Evolutionary conservation across 1,140 invertebrate species (phyloP), one percentile per base, ranked within the genome.

Genomic region (Choristoneura fumiferana): DNA sequence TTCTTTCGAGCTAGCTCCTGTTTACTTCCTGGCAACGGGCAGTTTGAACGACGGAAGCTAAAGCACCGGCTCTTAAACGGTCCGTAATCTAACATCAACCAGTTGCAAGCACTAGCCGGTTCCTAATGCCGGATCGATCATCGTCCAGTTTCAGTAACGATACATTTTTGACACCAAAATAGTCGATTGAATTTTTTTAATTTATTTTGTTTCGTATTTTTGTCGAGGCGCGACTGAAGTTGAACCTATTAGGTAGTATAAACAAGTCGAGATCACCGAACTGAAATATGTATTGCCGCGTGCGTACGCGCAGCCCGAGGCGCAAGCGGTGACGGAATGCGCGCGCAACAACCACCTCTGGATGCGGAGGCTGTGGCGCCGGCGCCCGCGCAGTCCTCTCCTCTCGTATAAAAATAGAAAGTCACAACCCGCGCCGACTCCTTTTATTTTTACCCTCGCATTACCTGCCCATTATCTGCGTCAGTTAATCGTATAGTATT

Each of bases 371-470:
- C 84, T 82, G 82, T 72, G 73, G 77, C 84, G 82, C 81, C 76
- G 77, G 74, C 71, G 75, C 74, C 74, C 59, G 78, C 80, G 71
- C 71, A 78, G 73, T 76, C 79, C 81, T 84, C 76, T 75, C 76
- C 80, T 62, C 80, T 77, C 73, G 73, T 81, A 81, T 85, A 86
- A 88, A 88, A 88, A 88, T 88, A 88, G 85, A 88, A 88, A 88
- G 85, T 79, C 65, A 68, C 67, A 84, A 84, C 81, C 80, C 71
- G 78, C 75, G 80, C 73, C 54, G 65, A 65, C 70, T 78, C 81
- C 78, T 84, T 77, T 84, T 78, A 80, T 84, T 85, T 88, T 84
- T 81, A 81, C 76, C 81, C 81, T 75, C 54, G 61, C 61, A 65
- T 76, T 69, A 81, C 70, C 71, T 68, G 58, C 70, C 70, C 63